Conservation (phyloP, 2,113 vertebrate genomes). For the Tor tambroides region DNA sequence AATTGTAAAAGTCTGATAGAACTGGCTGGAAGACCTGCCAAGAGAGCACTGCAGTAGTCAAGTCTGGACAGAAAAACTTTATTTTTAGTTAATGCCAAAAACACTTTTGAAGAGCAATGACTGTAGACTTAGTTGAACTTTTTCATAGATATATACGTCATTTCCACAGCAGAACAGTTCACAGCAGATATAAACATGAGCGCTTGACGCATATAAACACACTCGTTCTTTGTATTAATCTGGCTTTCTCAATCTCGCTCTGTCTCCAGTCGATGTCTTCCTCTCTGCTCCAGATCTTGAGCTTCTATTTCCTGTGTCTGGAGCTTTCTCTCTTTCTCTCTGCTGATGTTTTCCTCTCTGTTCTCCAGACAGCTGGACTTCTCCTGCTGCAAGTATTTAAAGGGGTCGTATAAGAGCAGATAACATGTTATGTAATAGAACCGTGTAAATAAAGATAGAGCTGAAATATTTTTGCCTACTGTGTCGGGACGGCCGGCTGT, state of each 20-base stretch:
- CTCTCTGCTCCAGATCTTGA: background rate
- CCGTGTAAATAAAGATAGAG: background rate
- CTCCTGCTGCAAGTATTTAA: conserved; percentile 35
- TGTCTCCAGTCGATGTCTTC: background rate
- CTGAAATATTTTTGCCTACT: conserved; percentile 23
- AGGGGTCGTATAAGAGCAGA: conserved; percentile 5
- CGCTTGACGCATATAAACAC: background rate
- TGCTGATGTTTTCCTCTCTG: conserved; percentile 6
- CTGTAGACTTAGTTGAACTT: background rate
- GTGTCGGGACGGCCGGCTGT: background rate
- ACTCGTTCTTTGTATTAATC: background rate
- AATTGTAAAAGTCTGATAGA: too few relatives aligned
- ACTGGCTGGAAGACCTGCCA: too few relatives aligned
- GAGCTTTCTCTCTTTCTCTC: background rate
- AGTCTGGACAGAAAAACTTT: too few relatives aligned
- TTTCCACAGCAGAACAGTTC: background rate
- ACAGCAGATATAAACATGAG: conserved; percentile 17
- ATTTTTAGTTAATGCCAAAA: background rate
- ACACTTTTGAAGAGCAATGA: background rate
- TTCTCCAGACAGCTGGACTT: conserved; percentile 18
- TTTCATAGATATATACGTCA: background rate
- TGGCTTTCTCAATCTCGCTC: background rate
- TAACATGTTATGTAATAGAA: conserved; percentile 15
- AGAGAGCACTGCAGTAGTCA: too few relatives aligned
- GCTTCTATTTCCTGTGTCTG: background rate